phyloP scores from a whole-genome alignment of 2,113 vertebrate genomes.

The Rattus rattus region DNA sequence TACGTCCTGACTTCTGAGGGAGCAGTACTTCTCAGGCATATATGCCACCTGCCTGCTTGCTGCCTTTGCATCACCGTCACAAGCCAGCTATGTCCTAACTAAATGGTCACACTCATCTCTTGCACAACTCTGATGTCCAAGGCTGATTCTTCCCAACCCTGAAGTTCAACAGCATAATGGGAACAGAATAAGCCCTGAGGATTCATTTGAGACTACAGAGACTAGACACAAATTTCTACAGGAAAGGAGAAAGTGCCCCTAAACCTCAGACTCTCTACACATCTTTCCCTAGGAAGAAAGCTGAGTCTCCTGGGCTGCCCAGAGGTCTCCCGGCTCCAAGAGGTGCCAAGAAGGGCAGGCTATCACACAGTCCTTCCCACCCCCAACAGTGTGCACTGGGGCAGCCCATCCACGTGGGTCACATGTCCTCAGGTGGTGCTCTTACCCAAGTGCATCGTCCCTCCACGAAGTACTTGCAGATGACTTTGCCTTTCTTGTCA shows the following conservation, averaged over 20 bases:
- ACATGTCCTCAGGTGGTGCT: background rate
- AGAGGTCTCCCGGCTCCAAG: background rate
- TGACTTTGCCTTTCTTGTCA: conserved; percentile 97
- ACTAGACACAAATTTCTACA: background rate
- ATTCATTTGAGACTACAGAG: background rate
- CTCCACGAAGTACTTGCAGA: conserved; percentile 98
- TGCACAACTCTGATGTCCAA: background rate
- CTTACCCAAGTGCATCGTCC: conserved; percentile 96
- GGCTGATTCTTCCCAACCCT: background rate
- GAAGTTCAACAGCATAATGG: background rate
- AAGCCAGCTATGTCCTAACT: background rate
- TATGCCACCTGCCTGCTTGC: too few species aligned
- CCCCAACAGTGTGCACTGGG: background rate
- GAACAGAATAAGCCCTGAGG: background rate
- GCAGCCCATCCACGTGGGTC: background rate
- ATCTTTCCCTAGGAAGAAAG: background rate
- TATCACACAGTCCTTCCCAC: too few species aligned
- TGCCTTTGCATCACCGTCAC: background rate
- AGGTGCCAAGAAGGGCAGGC: background rate
- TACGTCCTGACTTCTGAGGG: background rate
- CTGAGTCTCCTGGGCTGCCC: background rate
- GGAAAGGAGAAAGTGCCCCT: background rate
- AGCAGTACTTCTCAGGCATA: accelerated
- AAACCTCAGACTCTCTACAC: background rate
- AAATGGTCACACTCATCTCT: background rate